Evolutionary conservation across 2,888 invertebrate genomes (phyloP), one percentile per base, ranked within the genome.

Genomic region (Drosophila flavopinicola): DNA sequence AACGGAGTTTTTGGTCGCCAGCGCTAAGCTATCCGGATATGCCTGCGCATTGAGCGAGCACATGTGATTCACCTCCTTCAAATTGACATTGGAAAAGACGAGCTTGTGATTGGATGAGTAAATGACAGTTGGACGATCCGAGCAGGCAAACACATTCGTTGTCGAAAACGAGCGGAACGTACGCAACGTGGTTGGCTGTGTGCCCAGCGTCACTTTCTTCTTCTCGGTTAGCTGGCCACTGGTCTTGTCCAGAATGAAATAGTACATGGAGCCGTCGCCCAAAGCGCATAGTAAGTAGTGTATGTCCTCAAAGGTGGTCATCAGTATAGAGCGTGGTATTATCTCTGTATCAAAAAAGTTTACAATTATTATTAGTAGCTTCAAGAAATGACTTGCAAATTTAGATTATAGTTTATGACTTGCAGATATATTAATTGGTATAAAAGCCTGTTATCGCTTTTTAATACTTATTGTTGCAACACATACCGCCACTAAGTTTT

Each of bases 81-180:
- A 93, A 90, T 97, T 98, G 1, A 98, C 99, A 91, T 99, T 99
- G n/a, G 98, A 98, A 92, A 99, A 99, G 2, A 99, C 98, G 27
- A 99, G 93, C 91, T 99, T 99, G 90, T 98, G 98, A 92, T 99
- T 99, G n/a, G 98, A 98, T 4, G 98, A 99, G 92, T 99, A 99
- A 77, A 99, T 99, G 10, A 99, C 99, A 0, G 99, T 99, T 0
- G 99, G 99, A 45, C 99, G 94, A 91, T 99, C 99, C 0, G 98
- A 99, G 91, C 99, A 99, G 17, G 99, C 99, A 92, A 99, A 99
- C 29, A 99, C 98, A 91, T 99, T 99, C 11, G 96, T 97, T 0
- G 98, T 98, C 10, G 97, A 95, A 48, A 96, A 93, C 0, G 97
- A 96, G 72, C 95, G 94, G 90, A 99, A 99, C 6, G 97, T 96